phyloP scores from a whole-genome alignment of 2,888 invertebrate species.

The Eupeodes luniger region DNA sequence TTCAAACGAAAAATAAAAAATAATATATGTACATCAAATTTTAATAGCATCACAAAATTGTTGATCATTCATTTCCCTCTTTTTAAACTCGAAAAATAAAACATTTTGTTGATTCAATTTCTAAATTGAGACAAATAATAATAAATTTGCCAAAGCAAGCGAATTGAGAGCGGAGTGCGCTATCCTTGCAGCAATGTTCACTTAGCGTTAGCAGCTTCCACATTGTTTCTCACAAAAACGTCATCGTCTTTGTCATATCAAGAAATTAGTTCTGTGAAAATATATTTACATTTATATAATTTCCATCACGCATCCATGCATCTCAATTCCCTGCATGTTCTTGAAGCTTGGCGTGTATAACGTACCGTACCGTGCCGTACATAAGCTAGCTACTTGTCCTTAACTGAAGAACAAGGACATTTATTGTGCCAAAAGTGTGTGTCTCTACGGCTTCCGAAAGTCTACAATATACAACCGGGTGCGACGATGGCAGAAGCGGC shows the following conservation, averaged over 20 bases:
- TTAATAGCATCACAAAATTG: neutral
- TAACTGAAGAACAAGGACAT: conserved; percentile 29
- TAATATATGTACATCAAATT: no score
- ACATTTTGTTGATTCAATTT: neutral
- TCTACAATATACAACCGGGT: neutral
- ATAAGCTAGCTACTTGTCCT: neutral
- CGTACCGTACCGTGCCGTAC: no score
- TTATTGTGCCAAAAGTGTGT: conserved; percentile 43
- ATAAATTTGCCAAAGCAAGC: conserved; percentile 41
- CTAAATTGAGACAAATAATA: conserved; percentile 27
- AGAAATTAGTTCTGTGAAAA: conserved; percentile 57
- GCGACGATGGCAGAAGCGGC: neutral
- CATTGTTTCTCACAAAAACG: conserved; percentile 47
- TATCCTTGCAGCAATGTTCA: conserved; percentile 65
- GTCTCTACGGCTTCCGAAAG: conserved; percentile 35
- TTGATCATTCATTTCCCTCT: neutral
- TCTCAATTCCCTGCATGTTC: neutral
- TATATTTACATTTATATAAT: conserved; percentile 8
- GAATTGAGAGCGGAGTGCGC: conserved; percentile 24
- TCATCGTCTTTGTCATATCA: conserved; percentile 35
- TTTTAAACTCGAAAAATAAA: neutral
- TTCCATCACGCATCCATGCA: conserved; percentile 59
- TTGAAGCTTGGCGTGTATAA: neutral
- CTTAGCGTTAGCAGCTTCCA: conserved; percentile 39
- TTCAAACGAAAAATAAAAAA: no score